Conservation (phyloP, 92 coral and sea anemone species). For the Micromussa lordhowensis region DNA sequence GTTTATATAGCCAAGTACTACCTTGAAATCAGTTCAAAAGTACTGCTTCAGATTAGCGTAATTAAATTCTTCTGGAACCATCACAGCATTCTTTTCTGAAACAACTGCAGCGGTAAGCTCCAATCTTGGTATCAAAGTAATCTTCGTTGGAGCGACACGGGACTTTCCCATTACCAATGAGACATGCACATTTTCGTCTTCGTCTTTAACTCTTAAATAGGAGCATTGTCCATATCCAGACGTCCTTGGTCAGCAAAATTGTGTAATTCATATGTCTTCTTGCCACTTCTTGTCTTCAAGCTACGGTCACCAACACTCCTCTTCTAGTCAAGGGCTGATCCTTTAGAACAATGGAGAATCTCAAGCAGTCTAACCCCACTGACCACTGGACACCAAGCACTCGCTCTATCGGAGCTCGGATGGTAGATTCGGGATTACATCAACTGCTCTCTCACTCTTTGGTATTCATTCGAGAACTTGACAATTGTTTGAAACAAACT, state of each 20-base stretch:
- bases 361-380: too few species aligned
- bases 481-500: too few species aligned
- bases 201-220: constrained; percentile 12
- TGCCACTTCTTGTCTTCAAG: too few species aligned
- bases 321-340: too few species aligned
- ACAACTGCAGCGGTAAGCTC: constrained; percentile 45
- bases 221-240: constrained; percentile 36
- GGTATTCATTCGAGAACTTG: too few species aligned
- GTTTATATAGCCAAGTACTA: constrained; percentile 30
- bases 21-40: constrained; percentile 29
- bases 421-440: too few species aligned
- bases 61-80: constrained; percentile 27
- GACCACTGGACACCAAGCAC: too few species aligned
- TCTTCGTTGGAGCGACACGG: constrained; percentile 37
- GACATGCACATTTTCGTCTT: constrained; percentile 16
- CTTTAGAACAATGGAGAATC: too few species aligned
- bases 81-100: constrained; percentile 13
- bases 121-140: constrained; percentile 37
- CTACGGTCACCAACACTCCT: too few species aligned
- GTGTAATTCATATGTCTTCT: not conserved
- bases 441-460: too few species aligned
- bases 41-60: constrained; percentile 19
- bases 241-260: constrained; percentile 28
- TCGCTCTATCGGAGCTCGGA: too few species aligned
- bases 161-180: constrained; percentile 29